These are phyloP conservation scores for Neopipo cinnamomea DNA, from an alignment of 2,113 vertebrate species.

Conservation along the genomic window DNA sequence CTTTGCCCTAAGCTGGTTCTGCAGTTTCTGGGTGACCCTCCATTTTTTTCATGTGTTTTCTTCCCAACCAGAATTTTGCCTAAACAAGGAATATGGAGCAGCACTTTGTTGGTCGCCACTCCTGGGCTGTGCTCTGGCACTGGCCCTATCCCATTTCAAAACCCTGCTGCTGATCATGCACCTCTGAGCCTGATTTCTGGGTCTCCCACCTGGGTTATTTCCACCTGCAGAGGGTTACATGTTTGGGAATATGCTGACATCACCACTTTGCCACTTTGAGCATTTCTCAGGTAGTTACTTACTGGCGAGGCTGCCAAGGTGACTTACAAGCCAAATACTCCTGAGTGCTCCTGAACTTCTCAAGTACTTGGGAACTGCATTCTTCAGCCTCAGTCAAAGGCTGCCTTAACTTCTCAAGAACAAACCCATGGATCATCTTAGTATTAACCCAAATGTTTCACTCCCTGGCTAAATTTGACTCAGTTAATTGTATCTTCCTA, in stretches of 20 bases:
- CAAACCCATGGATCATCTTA: background rate
- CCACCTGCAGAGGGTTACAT: background rate
- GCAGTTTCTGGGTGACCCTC: background rate
- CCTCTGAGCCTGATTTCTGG: background rate
- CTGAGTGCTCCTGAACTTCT: background rate
- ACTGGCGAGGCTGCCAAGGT: background rate
- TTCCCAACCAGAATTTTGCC: background rate
- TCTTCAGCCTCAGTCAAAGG: background rate
- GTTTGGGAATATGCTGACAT: background rate
- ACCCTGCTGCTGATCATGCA: background rate
- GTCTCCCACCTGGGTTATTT: background rate
- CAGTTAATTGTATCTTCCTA: background rate
- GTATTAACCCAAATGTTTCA: background rate
- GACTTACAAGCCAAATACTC: background rate
- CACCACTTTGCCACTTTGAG: background rate
- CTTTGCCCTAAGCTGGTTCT: background rate
- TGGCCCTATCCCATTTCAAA: background rate
- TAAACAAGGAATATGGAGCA: background rate
- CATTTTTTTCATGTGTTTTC: background rate
- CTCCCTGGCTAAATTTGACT: background rate
- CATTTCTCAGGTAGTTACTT: background rate
- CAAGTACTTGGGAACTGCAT: accelerated
- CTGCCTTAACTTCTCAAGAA: background rate
- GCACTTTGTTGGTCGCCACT: accelerated
- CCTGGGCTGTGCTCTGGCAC: background rate